Conservation (phyloP, 92 coral and sea anemone genomes). For the Blastomussa wellsi region DNA sequence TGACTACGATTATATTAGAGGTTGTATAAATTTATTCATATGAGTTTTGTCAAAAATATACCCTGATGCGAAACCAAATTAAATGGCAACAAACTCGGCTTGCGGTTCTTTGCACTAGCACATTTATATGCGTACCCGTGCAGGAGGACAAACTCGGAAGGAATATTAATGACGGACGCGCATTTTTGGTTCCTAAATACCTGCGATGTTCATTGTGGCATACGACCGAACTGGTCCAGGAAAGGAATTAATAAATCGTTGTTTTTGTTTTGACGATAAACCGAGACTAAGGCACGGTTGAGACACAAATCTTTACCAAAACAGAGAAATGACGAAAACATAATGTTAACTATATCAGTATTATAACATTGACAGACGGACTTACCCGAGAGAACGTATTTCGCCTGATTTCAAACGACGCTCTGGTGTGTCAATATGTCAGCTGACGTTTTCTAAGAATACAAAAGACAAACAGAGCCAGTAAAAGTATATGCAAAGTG, state of each 20-base stretch:
- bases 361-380: background rate
- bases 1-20: background rate
- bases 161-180: background rate
- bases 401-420: background rate
- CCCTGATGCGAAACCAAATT: background rate
- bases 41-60: no score
- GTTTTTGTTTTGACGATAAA: constrained; percentile 7
- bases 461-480: background rate
- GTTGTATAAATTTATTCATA: background rate
- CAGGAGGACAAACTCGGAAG: background rate
- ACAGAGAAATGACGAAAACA: background rate
- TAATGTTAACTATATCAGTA: background rate
- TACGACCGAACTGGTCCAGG: constrained; percentile 11
- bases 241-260: background rate
- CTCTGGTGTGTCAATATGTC: background rate
- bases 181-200: background rate
- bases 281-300: background rate
- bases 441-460: background rate
- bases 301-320: background rate
- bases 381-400: background rate
- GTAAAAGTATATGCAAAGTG: background rate
- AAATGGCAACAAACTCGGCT: background rate
- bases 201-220: background rate
- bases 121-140: background rate
- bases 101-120: background rate